A percentile compares a stretch with the other conserved stretches of the same genome.
These are phyloP conservation scores for Myxocyprinus asiaticus DNA, from an alignment of 2,113 vertebrate species.

Conservation along the genomic window DNA sequence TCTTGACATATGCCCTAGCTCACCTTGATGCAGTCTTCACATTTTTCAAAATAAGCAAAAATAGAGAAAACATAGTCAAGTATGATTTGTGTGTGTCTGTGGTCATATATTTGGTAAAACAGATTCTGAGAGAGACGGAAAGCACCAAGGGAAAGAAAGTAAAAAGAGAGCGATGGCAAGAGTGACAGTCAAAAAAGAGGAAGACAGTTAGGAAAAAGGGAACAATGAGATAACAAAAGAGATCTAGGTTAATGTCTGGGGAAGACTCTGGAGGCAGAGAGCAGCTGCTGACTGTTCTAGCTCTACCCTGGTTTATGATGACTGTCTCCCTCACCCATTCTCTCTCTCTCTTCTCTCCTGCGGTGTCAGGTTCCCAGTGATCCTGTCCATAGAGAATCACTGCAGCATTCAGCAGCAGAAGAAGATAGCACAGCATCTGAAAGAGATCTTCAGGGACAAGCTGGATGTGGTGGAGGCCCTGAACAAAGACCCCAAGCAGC, in stretches of 20 bases:
- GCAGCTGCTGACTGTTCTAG: constrained; percentile 13
- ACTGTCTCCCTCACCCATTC: background rate
- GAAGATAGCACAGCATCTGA: constrained; percentile 93
- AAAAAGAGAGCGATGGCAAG: background rate
- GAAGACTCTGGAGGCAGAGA: background rate
- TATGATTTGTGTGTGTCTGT: background rate
- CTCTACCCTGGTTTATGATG: constrained; percentile 21
- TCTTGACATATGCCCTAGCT: no score
- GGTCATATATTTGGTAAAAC: background rate
- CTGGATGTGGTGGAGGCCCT: constrained; percentile 82
- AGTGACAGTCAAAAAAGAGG: background rate
- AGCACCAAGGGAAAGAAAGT: background rate
- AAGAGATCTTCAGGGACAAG: constrained; percentile 89
- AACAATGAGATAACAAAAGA: background rate
- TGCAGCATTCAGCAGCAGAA: constrained; percentile 94
- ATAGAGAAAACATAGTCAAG: background rate
- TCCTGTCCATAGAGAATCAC: constrained; percentile 96
- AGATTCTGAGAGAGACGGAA: background rate
- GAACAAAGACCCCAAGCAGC: constrained; percentile 79
- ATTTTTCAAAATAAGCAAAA: no score
- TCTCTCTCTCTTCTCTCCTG: background rate
- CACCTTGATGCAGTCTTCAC: no score
- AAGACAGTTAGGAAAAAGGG: background rate
- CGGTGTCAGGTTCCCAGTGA: constrained; percentile 84
- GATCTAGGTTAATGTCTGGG: constrained; percentile 1